A percentile compares a stretch with the other conserved stretches of the same genome.
These are phyloP conservation scores for Hirtodrosophila trivittata DNA, from an alignment of 2,888 invertebrate genomes.

Conservation along the genomic window DNA sequence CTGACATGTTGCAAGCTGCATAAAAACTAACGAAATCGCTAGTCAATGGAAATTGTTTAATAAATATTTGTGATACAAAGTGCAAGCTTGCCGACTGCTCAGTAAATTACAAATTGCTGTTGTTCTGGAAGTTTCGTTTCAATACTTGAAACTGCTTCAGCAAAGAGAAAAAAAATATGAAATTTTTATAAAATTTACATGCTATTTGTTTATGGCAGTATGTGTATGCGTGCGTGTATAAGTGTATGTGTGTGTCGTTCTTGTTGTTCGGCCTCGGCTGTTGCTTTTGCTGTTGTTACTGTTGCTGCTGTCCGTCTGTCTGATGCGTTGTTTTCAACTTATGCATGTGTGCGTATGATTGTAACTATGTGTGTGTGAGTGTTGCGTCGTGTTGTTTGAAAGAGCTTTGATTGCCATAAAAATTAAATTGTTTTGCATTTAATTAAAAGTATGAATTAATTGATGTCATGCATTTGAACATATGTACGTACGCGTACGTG, in stretches of 20 bases:
- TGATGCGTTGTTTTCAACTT: constrained; percentile 29
- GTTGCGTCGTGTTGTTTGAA: constrained; percentile 18
- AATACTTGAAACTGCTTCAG: constrained; percentile 1
- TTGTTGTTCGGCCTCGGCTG: constrained; percentile 38
- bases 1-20: constrained; percentile 73
- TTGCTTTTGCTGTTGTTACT: constrained; percentile 32
- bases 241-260: constrained; percentile 19
- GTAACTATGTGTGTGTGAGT: constrained; percentile 29
- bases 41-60: constrained; percentile 36
- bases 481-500: too few relatives aligned
- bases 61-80: constrained; percentile 55
- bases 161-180: constrained; percentile 10
- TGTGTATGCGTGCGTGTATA: constrained; percentile 3
- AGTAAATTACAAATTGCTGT: constrained; percentile 17
- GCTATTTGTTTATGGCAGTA: constrained; percentile 21
- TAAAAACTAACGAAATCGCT: constrained; percentile 40
- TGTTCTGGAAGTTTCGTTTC: constrained; percentile 57
- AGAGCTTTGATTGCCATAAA: constrained; percentile 56
- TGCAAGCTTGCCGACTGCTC: constrained; percentile 28
- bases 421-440: constrained; percentile 70
- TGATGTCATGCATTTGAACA: constrained; percentile 41
- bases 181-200: constrained; percentile 37
- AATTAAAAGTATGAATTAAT: constrained; percentile 68
- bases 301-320: constrained; percentile 8
- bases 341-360: constrained; percentile 17